Evolutionary conservation across 2,888 invertebrate genomes (phyloP), one percentile per base, ranked within the genome.

Genomic region (Meteorus colon): DNA sequence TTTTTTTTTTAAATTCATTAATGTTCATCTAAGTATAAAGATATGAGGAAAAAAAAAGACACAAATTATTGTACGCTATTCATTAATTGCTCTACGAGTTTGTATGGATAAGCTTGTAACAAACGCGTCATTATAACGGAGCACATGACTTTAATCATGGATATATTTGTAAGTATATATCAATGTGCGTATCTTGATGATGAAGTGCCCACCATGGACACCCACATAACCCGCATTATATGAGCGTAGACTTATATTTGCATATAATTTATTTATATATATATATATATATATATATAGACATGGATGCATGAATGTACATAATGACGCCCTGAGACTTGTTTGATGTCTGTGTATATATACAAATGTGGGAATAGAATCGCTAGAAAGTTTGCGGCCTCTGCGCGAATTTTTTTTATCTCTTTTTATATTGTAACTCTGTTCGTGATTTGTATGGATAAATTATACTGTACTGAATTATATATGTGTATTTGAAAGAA

Each of bases 371-470:
- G 72, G 72, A 72, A 74, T 67, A 67, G 68, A 68, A 74, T 74
- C 74, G 41, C 74, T 74, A 74, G 74, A 74, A 74, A 74, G 74
- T 74, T 68, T 48, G 31, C 70, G 70, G 70, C 59, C 55, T 19
- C 41, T 31, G 48, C 4, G 34, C 63, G 48, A 72, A 72, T 72
- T 48, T 29, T 72, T 72, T 63, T 72, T 45, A 48, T 55, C n/a
- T 51, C n/a, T 19, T 48, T 63, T 29, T 62, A 37, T 37, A 37
- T 31, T 65, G 65, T 65, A 65, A 37, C 34, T 65, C 16, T 65
- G 37, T 68, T 68, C 29, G 51, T 51, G 31, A 55, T 55, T n/a
- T 34, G 34, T 51, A n/a, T 41, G 45, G 29, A 27, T 45, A 67
- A 29, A 31, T 19, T 65, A 65, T 31, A 65, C 65, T 19, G 12